A percentile compares a stretch with the other conserved stretches of the same genome.
Evolutionary conservation across 2,888 invertebrate genomes (phyloP).

Genomic region (Nymphalis polychloros): DNA sequence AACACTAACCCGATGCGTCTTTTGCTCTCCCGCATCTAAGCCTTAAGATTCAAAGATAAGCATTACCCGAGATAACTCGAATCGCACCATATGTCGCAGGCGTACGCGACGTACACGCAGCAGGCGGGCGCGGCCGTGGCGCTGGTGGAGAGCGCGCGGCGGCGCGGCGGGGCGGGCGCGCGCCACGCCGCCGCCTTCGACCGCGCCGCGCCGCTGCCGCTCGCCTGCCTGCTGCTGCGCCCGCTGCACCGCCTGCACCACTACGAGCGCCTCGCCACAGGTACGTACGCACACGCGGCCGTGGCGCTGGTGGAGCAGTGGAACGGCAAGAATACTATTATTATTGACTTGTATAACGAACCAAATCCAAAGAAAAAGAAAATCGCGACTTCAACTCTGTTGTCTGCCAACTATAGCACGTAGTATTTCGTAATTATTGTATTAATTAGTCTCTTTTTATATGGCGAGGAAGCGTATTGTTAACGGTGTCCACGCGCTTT

Average conservation of each 20-base stretch:
- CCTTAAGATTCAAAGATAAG: too few relatives aligned
- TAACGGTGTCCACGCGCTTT: neutral
- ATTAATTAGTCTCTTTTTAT: too few relatives aligned
- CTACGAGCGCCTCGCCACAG: slow-evolving; percentile 82
- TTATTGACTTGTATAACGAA: too few relatives aligned
- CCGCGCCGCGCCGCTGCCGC: slow-evolving; percentile 87
- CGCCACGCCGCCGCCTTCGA: slow-evolving; percentile 60
- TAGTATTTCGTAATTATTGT: too few relatives aligned
- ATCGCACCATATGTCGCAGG: slow-evolving; percentile 46
- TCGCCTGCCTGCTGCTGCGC: slow-evolving; percentile 92
- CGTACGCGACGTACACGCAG: slow-evolving; percentile 86
- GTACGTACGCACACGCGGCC: slow-evolving; percentile 31
- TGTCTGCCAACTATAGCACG: too few relatives aligned
- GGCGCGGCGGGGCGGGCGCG: slow-evolving; percentile 86
- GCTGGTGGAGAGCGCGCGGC: slow-evolving; percentile 89
- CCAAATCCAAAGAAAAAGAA: too few relatives aligned
- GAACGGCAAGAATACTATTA: too few relatives aligned
- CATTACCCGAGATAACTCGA: too few relatives aligned
- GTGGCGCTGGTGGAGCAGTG: too few relatives aligned
- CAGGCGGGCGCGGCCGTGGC: slow-evolving; percentile 88
- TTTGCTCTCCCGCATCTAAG: too few relatives aligned
- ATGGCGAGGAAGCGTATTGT: neutral
- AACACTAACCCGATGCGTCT: too few relatives aligned
- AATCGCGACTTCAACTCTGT: too few relatives aligned
- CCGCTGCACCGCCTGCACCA: slow-evolving; percentile 94